phyloP scores from a whole-genome alignment of 1,140 invertebrate genomes.

The Helicoverpa armigera region DNA sequence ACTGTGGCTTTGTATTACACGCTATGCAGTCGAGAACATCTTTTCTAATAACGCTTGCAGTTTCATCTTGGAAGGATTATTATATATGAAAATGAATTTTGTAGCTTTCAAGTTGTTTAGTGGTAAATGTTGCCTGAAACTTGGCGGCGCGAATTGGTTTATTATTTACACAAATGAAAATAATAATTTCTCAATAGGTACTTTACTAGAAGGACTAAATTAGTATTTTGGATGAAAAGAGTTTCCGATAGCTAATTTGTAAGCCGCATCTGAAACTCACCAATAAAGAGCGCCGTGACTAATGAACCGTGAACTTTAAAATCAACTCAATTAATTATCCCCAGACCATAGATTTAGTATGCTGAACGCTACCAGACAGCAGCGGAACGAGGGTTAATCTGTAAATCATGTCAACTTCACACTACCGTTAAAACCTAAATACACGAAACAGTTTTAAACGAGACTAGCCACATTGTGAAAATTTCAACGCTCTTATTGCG shows the following conservation, averaged over 20 bases:
- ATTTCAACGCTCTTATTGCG: conserved; percentile 8
- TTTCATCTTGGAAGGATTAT: conserved; percentile 18
- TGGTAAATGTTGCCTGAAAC: too few species aligned
- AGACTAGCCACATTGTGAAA: background rate
- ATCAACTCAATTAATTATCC: conserved; percentile 20
- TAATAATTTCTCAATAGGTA: too few species aligned
- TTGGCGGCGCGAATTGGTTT: too few species aligned
- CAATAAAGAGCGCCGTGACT: background rate
- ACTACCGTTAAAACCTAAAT: conserved; percentile 40
- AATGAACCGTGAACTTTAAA: background rate
- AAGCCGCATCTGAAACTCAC: background rate
- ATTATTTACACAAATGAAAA: too few species aligned
- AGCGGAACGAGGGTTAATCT: conserved; percentile 29
- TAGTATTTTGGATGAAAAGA: too few species aligned
- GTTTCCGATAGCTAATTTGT: background rate
- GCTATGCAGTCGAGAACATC: conserved; percentile 24
- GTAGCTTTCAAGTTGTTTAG: background rate
- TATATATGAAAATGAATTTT: conserved; percentile 1
- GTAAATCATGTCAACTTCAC: conserved; percentile 47
- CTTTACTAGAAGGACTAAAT: too few species aligned
- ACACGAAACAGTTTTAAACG: conserved; percentile 34
- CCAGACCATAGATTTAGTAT: conserved; percentile 12
- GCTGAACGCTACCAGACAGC: conserved; percentile 1
- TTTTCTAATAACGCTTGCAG: conserved; percentile 38
- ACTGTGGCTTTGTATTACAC: conserved; percentile 26